Base-by-base conservation (phyloP, 1,140 invertebrate genomes). In the Belonocnema kinseyi region DNA sequence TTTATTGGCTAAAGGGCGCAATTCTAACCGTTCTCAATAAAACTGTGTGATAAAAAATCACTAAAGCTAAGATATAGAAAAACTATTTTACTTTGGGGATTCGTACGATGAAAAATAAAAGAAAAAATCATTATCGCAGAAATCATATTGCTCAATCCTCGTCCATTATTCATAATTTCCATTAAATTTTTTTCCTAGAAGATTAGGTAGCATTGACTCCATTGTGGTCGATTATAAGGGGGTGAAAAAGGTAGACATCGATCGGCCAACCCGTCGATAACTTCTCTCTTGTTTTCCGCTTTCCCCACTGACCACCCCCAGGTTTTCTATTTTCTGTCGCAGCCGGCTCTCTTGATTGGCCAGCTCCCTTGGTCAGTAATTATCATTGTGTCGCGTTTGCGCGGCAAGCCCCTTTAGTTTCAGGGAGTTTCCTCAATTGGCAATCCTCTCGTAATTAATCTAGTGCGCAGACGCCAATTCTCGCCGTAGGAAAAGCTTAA, bases 341-440 rank as follows among this genome's bases (percentile, higher is more conserved):
- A 17, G 53, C 17, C 17, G 6, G 17, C 33, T 40, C 11, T 61
- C 40, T 40, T 16, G 13, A 40, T 66, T 66, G 61, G 21, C 58
- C n/a, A n/a, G 16, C 19, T 56, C 53, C n/a, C 16, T 66, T 66
- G 61, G 26, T 66, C 61, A 66, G 58, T 66, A 66, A 66, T 66
- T 66, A 66, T 66, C 61, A 66, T 40, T 66, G 5, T 66, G 5
- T 66, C 61, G 61, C 61, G 61, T 66, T 66, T 66, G 61, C 61
- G 61, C 61, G 61, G 26, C 61, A 40, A 40, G 26, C 61, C 61
- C 61, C 61, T 66, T 66, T 66, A 66, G 61, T 66, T 66, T 66
- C 61, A 66, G 61, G 61, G 61, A 46, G 61, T 66, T 46, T 66
- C 61, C 61, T 66, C 61, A 66, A 66, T 66, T 66, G 61, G 61